A percentile compares a stretch with the other conserved stretches of the same genome.
Evolutionary conservation across 2,797 vertebrate genomes (phyloP).

Genomic region (Orientallactaga sibirica): DNA sequence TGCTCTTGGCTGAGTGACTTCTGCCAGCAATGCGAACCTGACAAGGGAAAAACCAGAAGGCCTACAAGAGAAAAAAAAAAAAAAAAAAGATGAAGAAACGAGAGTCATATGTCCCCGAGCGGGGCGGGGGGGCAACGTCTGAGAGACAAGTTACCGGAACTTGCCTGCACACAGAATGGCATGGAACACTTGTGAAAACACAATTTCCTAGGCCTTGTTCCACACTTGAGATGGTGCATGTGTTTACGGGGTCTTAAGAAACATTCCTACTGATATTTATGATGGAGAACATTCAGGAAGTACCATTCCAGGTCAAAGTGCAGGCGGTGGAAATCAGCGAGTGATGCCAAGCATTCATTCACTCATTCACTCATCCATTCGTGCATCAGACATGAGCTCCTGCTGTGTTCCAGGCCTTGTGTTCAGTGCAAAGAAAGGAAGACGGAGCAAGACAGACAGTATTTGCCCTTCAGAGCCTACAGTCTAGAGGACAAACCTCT

Average conservation of each 20-base stretch:
- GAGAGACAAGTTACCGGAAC: neutral
- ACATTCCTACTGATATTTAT: neutral
- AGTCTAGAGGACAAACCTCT: neutral
- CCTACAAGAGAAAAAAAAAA: too few species aligned
- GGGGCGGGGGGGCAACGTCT: neutral
- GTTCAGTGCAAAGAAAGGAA: neutral
- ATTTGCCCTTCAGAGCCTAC: neutral
- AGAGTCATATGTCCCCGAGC: neutral
- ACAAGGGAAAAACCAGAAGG: too few species aligned
- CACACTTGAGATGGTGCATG: too few species aligned
- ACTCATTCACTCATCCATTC: neutral
- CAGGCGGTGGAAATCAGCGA: neutral
- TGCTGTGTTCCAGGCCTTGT: neutral
- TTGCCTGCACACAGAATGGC: neutral
- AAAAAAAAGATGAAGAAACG: neutral
- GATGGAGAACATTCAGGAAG: neutral
- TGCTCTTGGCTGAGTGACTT: too few species aligned
- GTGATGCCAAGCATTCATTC: neutral
- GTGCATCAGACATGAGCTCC: neutral
- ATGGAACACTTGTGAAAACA: neutral
- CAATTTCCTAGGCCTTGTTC: neutral
- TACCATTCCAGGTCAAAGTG: neutral
- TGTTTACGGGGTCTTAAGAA: constrained; percentile 12
- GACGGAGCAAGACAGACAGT: neutral
- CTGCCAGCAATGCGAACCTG: too few species aligned